A percentile compares a stretch with the other conserved stretches of the same genome.
These are phyloP conservation scores for Pitta sordida DNA, from an alignment of 2,113 vertebrate species.

Conservation along the genomic window DNA sequence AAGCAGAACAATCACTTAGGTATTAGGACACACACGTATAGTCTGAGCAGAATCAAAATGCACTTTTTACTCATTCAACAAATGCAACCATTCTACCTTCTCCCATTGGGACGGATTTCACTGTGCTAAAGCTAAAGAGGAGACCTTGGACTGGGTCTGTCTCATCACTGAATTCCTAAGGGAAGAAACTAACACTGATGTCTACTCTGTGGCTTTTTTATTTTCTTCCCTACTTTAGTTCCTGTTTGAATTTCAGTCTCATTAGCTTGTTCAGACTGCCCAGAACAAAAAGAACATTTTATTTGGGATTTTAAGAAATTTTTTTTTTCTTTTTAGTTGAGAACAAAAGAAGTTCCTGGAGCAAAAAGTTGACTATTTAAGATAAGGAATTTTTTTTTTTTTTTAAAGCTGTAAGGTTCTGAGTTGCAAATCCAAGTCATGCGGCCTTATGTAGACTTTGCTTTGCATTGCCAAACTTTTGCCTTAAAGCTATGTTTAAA, in stretches of 20 bases:
- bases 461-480: constrained; percentile 86
- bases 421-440: constrained; percentile 75
- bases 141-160: constrained; percentile 30
- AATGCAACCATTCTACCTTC: constrained; percentile 90
- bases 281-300: constrained; percentile 22
- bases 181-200: constrained; percentile 25
- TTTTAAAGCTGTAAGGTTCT: constrained; percentile 65
- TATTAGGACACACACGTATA: background rate
- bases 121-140: constrained; percentile 81
- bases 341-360: background rate
- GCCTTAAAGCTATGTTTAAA: constrained; percentile 87
- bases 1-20: constrained; percentile 32
- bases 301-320: constrained; percentile 9
- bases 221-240: constrained; percentile 36
- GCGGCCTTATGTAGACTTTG: constrained; percentile 93
- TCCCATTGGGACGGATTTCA: constrained; percentile 81
- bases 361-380: constrained; percentile 23
- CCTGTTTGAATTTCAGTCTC: constrained; percentile 27
- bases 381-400: background rate
- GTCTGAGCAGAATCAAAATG: constrained; percentile 28
- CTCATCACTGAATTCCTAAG: constrained; percentile 39
- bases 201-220: background rate
- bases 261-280: constrained; percentile 28
- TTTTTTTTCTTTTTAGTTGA: background rate
- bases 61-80: constrained; percentile 70